phyloP scores from a whole-genome alignment of 2,113 vertebrate species.

The Microcebus griseorufus region DNA sequence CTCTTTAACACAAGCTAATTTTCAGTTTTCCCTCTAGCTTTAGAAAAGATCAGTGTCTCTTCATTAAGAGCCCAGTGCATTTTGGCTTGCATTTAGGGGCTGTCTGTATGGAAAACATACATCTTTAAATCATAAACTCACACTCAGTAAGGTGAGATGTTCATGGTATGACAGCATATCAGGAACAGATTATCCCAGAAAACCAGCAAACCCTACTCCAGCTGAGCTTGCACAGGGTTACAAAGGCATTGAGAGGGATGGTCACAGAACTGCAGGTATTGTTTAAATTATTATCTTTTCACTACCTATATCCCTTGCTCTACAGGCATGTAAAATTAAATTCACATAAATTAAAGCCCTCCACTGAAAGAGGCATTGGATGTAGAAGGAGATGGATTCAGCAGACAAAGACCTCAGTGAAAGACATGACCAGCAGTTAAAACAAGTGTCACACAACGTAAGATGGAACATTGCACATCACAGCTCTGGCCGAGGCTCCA shows the following conservation, averaged over 20 bases:
- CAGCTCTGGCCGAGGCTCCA: not conserved
- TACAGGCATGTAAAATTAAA: not conserved
- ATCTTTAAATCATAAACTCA: not conserved
- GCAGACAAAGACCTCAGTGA: not conserved
- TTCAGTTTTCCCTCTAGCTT: not conserved
- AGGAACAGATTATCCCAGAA: not conserved
- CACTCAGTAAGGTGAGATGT: not conserved
- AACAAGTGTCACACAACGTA: not conserved
- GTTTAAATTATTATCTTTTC: slow-evolving; percentile 11
- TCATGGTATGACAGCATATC: not conserved
- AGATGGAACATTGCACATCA: not conserved
- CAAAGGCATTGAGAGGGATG: not conserved
- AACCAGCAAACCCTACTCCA: not conserved
- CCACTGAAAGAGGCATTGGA: not conserved
- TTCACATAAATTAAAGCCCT: slow-evolving; percentile 12
- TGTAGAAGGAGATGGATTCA: not conserved
- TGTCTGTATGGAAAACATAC: not conserved
- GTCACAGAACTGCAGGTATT: not conserved
- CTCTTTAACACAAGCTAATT: not conserved
- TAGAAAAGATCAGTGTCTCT: slow-evolving; percentile 23
- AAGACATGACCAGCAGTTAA: not conserved
- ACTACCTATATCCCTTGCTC: not conserved
- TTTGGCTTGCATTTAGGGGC: not conserved
- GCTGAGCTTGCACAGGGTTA: not conserved
- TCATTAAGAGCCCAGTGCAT: not conserved